These are phyloP conservation scores for Amphipyra berbera DNA, from an alignment of 2,888 invertebrate genomes.

Conservation along the genomic window DNA sequence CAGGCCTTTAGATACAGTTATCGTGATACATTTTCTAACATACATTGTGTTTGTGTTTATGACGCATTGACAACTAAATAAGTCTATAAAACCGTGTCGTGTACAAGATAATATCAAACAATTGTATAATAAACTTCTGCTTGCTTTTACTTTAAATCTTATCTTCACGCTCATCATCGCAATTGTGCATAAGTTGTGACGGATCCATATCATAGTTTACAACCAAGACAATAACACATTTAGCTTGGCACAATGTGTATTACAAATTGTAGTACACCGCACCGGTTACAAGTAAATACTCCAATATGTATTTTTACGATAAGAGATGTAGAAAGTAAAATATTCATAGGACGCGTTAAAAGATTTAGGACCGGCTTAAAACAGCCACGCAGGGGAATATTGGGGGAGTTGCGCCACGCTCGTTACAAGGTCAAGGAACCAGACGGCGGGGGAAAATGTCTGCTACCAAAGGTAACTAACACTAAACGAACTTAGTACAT, in stretches of 20 bases:
- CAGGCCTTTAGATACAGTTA: too few species aligned
- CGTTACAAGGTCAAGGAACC: conserved; percentile 68
- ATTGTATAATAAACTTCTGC: conserved; percentile 16
- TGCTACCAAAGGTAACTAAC: conserved; percentile 39
- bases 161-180: conserved; percentile 36
- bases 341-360: conserved; percentile 47
- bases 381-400: conserved; percentile 49
- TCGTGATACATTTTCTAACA: background rate
- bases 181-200: conserved; percentile 38
- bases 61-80: background rate
- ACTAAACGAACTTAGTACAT: conserved; percentile 33
- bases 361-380: conserved; percentile 53
- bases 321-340: conserved; percentile 41
- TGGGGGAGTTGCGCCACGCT: conserved; percentile 48
- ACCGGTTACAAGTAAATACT: conserved; percentile 31
- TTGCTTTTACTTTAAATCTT: conserved; percentile 16
- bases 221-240: conserved; percentile 1
- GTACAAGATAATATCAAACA: too few species aligned
- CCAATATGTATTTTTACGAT: conserved; percentile 44
- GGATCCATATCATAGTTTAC: conserved; percentile 18
- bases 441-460: conserved; percentile 60
- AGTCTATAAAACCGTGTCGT: too few species aligned
- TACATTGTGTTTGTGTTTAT: conserved; percentile 10
- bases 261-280: background rate
- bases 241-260: background rate